A percentile compares a stretch with the other conserved stretches of the same genome.
phyloP scores from a whole-genome alignment of 1,140 invertebrate species.

The Nomia melanderi region DNA sequence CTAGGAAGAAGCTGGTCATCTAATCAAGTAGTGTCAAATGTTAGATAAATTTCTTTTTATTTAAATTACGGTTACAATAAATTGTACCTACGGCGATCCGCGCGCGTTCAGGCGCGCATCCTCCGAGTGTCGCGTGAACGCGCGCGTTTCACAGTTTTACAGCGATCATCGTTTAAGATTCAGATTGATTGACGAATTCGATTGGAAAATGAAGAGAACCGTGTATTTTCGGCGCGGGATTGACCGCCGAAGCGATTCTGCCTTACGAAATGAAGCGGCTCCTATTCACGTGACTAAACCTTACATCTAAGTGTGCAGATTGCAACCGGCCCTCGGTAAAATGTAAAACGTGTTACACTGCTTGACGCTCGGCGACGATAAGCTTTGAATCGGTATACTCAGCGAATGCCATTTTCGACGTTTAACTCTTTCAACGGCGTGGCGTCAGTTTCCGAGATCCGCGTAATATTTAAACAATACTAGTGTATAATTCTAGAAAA shows the following conservation, averaged over 20 bases:
- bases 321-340: constrained; percentile 48
- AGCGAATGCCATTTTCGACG: too few relatives aligned
- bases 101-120: constrained; percentile 23
- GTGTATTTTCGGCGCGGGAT: background rate
- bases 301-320: constrained; percentile 54
- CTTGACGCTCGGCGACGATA: background rate
- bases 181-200: constrained; percentile 40
- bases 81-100: constrained; percentile 54
- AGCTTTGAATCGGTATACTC: background rate
- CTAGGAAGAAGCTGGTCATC: too few relatives aligned
- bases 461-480: too few relatives aligned
- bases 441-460: too few relatives aligned
- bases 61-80: constrained; percentile 68
- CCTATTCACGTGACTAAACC: constrained; percentile 6
- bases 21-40: background rate
- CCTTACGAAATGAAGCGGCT: background rate
- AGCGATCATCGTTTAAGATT: constrained; percentile 44
- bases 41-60: constrained; percentile 63
- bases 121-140: constrained; percentile 27
- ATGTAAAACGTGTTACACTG: background rate
- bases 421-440: background rate
- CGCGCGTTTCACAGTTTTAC: constrained; percentile 11
- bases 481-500: too few relatives aligned
- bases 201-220: constrained; percentile 5
- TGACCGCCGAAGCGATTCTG: background rate